Conservation (phyloP, 2,113 vertebrate species). For the Xiphophorus couchianus region DNA sequence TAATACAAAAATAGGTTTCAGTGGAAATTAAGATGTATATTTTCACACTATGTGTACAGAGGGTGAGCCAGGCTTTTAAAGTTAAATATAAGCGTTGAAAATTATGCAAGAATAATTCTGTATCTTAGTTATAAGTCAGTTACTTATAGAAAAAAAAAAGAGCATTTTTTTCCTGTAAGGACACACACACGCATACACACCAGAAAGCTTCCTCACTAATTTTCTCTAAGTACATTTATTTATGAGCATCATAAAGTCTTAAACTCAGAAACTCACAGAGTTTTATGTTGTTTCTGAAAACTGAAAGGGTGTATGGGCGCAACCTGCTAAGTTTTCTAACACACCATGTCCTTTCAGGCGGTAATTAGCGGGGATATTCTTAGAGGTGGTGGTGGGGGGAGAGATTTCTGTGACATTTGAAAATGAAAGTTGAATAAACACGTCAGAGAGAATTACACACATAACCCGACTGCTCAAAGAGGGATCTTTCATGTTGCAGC, state of each 20-base stretch:
- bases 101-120: constrained; percentile 44
- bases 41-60: constrained; percentile 55
- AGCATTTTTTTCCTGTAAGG: constrained; percentile 14
- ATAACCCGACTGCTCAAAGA: constrained; percentile 66
- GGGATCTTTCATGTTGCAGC: constrained; percentile 74
- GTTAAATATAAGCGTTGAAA: constrained; percentile 28
- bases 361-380: constrained; percentile 75
- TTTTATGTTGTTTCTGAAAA: constrained; percentile 49
- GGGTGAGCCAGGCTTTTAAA: constrained; percentile 36
- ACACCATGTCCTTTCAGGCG: constrained; percentile 53
- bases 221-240: constrained; percentile 25
- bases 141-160: constrained; percentile 15
- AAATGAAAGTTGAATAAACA: constrained; percentile 74
- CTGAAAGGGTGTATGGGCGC: constrained; percentile 32
- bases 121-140: constrained; percentile 22
- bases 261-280: constrained; percentile 21
- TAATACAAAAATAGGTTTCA: constrained; percentile 45
- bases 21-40: constrained; percentile 57
- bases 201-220: constrained; percentile 16
- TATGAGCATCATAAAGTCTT: constrained; percentile 41
- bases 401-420: constrained; percentile 64
- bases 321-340: constrained; percentile 64
- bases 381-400: not conserved
- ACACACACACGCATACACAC: constrained; percentile 26
- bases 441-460: constrained; percentile 78